These are phyloP conservation scores for Drosophila littoralis DNA, from an alignment of 1,140 invertebrate genomes.

Conservation along the genomic window DNA sequence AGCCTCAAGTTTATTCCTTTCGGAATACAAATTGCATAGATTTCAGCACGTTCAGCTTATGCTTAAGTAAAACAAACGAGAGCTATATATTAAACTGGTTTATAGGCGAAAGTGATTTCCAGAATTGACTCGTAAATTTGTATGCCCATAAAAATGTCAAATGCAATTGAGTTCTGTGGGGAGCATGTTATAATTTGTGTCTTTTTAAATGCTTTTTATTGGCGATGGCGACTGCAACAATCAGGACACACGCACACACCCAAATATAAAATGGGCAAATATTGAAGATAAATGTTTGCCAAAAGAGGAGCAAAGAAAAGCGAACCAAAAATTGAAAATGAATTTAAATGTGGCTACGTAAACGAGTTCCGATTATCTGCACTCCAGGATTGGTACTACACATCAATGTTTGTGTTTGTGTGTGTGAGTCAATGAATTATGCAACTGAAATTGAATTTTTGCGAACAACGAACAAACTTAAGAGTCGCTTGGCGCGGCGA, in stretches of 20 bases:
- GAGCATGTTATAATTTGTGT: slow-evolving; percentile 68
- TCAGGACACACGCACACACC: slow-evolving; percentile 27
- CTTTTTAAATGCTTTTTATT: slow-evolving; percentile 81
- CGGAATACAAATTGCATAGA: too few species aligned
- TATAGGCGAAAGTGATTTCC: slow-evolving; percentile 6
- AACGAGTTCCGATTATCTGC: slow-evolving; percentile 62
- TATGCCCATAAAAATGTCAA: slow-evolving; percentile 59
- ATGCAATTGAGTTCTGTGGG: slow-evolving; percentile 46
- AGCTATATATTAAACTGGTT: not conserved
- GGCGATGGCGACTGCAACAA: slow-evolving; percentile 58
- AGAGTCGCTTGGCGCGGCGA: slow-evolving; percentile 34
- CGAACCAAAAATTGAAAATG: slow-evolving; percentile 72
- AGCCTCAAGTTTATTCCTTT: too few species aligned
- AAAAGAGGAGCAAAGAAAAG: slow-evolving; percentile 17
- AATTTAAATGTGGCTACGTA: slow-evolving; percentile 77
- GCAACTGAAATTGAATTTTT: slow-evolving; percentile 69
- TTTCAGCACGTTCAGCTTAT: too few species aligned
- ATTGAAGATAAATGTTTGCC: slow-evolving; percentile 71
- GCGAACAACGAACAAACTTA: slow-evolving; percentile 41
- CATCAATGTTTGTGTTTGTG: slow-evolving; percentile 10
- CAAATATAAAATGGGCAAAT: slow-evolving; percentile 37
- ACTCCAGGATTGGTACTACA: not conserved
- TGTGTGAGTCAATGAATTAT: slow-evolving; percentile 67
- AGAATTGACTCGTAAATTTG: slow-evolving; percentile 23
- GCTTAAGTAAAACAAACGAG: not conserved